A percentile compares a stretch with the other conserved stretches of the same genome.
Evolutionary conservation across 2,113 vertebrate species (phyloP).

Genomic region (Gadus macrocephalus): DNA sequence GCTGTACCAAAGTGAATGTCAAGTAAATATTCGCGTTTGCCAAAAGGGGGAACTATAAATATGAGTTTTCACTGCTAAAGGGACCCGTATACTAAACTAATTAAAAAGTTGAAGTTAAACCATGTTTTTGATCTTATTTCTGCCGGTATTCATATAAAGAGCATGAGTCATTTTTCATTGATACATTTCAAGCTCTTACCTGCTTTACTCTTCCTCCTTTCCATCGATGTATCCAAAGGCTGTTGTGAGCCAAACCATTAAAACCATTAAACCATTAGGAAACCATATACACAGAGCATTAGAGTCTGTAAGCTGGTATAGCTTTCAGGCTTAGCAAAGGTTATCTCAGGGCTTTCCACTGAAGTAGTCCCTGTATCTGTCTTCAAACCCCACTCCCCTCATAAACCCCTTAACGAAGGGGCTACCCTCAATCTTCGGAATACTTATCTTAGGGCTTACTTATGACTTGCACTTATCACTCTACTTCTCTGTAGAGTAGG

Average conservation of each 20-base stretch:
- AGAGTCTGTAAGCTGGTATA: background rate
- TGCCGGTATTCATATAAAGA: too few relatives aligned
- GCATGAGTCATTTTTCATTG: too few relatives aligned
- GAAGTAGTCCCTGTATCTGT: background rate
- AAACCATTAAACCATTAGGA: background rate
- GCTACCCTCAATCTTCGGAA: background rate
- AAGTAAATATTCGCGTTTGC: background rate
- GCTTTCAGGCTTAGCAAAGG: background rate
- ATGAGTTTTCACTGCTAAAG: too few relatives aligned
- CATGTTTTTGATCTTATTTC: too few relatives aligned
- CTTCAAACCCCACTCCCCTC: slow-evolving; percentile 3
- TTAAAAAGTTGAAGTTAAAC: too few relatives aligned
- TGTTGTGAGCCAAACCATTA: background rate
- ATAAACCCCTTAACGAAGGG: slow-evolving; percentile 6
- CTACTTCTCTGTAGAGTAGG: too few relatives aligned
- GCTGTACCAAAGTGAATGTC: background rate
- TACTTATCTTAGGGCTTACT: slow-evolving; percentile 13
- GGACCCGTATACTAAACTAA: too few relatives aligned
- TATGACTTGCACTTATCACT: too few relatives aligned
- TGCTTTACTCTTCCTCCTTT: too few relatives aligned
- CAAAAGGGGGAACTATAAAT: background rate
- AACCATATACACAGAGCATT: background rate
- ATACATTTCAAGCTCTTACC: too few relatives aligned
- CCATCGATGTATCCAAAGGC: too few relatives aligned
- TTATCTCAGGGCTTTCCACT: background rate